Percentiles rank a stretch among this genome's conserved stretches.
phyloP scores from a whole-genome alignment of 2,113 vertebrate genomes.

The Embiotoca jacksoni region DNA sequence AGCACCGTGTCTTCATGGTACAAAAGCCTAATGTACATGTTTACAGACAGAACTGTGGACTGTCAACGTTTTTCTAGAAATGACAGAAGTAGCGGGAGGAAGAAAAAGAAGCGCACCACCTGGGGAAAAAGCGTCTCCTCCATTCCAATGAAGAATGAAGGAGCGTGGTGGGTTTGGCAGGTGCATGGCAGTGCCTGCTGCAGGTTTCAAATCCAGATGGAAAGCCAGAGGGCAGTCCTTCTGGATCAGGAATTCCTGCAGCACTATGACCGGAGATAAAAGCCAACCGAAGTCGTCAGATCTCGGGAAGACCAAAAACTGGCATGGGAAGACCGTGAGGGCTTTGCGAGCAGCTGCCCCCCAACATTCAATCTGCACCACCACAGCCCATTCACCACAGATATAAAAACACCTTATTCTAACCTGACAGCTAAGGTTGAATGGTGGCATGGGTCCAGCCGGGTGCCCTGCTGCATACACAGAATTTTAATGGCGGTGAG shows the following conservation, averaged over 20 bases:
- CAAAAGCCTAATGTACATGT: background rate
- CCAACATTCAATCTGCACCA: slow-evolving; percentile 54
- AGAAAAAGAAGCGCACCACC: slow-evolving; percentile 1
- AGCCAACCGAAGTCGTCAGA: slow-evolving; percentile 43
- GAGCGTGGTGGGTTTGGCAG: slow-evolving; percentile 25
- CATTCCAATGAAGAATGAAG: slow-evolving; percentile 35
- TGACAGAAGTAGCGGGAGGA: background rate
- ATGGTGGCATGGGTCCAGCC: slow-evolving; percentile 78
- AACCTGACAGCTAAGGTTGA: slow-evolving; percentile 82
- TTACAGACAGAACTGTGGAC: too few relatives aligned
- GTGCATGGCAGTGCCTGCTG: slow-evolving; percentile 27
- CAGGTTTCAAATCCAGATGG: slow-evolving; percentile 66
- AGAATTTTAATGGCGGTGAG: slow-evolving; percentile 82
- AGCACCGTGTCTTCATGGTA: background rate
- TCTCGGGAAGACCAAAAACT: slow-evolving; percentile 55
- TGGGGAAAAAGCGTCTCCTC: slow-evolving; percentile 18
- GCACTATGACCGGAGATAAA: slow-evolving; percentile 41
- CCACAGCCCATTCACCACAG: slow-evolving; percentile 64
- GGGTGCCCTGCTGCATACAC: slow-evolving; percentile 74
- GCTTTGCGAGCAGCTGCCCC: slow-evolving; percentile 66
- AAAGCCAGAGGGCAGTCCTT: slow-evolving; percentile 64
- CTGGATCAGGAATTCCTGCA: slow-evolving; percentile 55
- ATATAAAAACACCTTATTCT: slow-evolving; percentile 82
- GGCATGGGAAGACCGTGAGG: slow-evolving; percentile 43
- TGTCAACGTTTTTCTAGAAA: background rate